Conservation (phyloP, 2,113 vertebrate species). For the Aphyosemion australe region DNA sequence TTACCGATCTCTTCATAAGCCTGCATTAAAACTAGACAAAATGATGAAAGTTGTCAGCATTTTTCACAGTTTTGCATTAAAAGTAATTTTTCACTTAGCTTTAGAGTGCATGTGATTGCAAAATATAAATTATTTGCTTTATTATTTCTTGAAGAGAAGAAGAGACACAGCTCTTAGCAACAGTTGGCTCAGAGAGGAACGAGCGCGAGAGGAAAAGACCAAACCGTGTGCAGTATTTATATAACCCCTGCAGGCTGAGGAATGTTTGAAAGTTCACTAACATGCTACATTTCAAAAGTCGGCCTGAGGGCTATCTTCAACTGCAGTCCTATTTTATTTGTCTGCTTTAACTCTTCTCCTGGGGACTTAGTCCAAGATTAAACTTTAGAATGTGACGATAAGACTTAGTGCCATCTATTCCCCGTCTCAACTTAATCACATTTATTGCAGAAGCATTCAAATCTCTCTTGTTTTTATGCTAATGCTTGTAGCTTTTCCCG, state of each 20-base stretch:
- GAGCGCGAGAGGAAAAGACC: background rate
- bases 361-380: background rate
- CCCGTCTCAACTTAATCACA: no score
- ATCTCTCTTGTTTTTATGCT: no score
- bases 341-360: background rate
- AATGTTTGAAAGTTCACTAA: background rate
- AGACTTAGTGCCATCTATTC: no score
- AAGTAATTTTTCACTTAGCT: background rate
- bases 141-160: no score
- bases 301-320: background rate
- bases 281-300: conserved; percentile 3
- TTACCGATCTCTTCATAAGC: background rate
- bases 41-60: no score
- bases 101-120: background rate
- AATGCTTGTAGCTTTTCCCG: no score
- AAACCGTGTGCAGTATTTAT: background rate
- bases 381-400: background rate
- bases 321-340: conserved; percentile 7
- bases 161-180: background rate
- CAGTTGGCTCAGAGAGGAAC: background rate
- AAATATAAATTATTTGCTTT: no score
- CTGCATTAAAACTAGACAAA: background rate
- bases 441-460: no score
- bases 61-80: background rate
- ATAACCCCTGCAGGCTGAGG: background rate